Evolutionary conservation across 1,140 invertebrate genomes (phyloP).

Genomic region (Magallana ariakensis): DNA sequence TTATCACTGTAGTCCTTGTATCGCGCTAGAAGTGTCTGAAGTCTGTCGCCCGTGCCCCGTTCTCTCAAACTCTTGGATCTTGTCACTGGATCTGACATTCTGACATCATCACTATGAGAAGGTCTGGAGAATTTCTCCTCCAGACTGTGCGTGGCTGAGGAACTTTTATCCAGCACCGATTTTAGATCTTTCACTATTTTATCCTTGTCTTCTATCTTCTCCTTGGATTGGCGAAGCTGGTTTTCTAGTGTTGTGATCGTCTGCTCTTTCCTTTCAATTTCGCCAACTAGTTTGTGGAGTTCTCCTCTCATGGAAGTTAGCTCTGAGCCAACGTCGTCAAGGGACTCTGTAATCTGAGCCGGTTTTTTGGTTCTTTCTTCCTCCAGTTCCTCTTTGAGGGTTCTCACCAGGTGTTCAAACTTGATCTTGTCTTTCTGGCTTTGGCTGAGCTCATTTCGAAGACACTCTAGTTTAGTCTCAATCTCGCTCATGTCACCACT

Average conservation of each 20-base stretch:
- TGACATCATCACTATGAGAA: neutral
- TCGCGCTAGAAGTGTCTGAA: constrained; percentile 72
- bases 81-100: constrained; percentile 3
- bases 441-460: constrained; percentile 65
- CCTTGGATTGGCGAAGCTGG: constrained; percentile 67
- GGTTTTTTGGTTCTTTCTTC: neutral
- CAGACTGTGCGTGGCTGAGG: neutral
- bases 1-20: constrained; percentile 69
- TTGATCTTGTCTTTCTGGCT: constrained; percentile 67
- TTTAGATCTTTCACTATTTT: constrained; percentile 22
- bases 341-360: constrained; percentile 55
- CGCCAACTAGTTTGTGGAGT: constrained; percentile 71
- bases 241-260: constrained; percentile 70
- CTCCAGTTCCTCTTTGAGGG: constrained; percentile 62
- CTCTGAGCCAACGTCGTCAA: constrained; percentile 74
- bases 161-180: constrained; percentile 4
- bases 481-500: constrained; percentile 63
- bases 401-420: constrained; percentile 66
- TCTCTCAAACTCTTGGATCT: constrained; percentile 51
- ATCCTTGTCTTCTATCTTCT: constrained; percentile 58
- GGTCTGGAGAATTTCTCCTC: neutral
- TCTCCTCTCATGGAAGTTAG: constrained; percentile 71
- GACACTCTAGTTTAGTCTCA: constrained; percentile 62
- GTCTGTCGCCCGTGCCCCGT: constrained; percentile 56
- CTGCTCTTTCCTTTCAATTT: constrained; percentile 73